Conservation (phyloP, 2,113 vertebrate species). For the Rallus limicola region DNA sequence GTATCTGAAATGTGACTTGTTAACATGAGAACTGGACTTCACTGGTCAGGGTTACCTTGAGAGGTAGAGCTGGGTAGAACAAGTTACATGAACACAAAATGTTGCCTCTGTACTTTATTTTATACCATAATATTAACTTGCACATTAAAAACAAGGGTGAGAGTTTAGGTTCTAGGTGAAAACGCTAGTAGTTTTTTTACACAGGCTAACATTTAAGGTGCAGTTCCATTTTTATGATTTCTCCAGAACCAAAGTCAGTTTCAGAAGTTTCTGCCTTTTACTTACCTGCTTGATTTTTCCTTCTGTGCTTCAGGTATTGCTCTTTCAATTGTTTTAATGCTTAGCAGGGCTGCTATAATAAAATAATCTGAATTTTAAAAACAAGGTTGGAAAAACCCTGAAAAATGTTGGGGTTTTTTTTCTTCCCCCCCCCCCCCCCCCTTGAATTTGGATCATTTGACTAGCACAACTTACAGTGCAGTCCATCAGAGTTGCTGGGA, state of each 20-base stretch:
- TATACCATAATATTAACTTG: not conserved
- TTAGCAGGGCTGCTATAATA: not conserved
- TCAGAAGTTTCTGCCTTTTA: not conserved
- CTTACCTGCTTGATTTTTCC: not conserved
- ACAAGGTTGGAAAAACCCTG: not conserved
- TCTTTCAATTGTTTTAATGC: not conserved
- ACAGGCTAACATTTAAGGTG: not conserved
- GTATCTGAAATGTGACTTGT: not conserved
- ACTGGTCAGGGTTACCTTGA: not conserved
- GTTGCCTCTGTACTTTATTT: not conserved
- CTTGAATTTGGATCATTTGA: not conserved
- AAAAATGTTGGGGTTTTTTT: no score
- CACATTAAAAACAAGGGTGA: not conserved
- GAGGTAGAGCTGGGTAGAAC: not conserved
- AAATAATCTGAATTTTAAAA: not conserved
- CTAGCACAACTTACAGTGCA: not conserved
- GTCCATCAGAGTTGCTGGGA: not conserved
- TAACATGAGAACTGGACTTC: not conserved
- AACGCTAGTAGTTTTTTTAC: not conserved
- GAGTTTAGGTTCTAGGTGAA: not conserved
- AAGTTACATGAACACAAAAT: not conserved
- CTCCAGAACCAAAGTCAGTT: not conserved
- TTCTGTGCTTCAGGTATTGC: not conserved
- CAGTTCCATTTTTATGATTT: not conserved
- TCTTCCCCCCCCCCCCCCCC: rapidly evolving